Conservation (phyloP, 2,888 invertebrate species). For the Parasteatoda lunata region DNA sequence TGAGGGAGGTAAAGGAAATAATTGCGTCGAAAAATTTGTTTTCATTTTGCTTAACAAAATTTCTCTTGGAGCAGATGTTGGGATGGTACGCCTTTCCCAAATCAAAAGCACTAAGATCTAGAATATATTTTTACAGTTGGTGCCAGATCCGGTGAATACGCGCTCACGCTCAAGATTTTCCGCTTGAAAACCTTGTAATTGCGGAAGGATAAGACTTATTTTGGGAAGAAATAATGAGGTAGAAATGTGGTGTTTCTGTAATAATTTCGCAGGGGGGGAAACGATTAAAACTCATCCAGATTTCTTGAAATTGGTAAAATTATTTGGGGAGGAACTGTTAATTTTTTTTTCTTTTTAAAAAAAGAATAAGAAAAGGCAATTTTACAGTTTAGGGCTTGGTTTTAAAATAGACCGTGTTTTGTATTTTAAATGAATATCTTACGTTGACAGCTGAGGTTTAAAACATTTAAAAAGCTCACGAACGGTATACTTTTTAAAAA, state of each 20-base stretch:
- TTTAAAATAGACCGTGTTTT: too few species aligned
- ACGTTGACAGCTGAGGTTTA: too few species aligned
- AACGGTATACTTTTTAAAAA: too few species aligned
- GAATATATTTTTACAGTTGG: background rate
- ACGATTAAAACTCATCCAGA: slow-evolving; percentile 10
- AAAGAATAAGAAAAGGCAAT: too few species aligned
- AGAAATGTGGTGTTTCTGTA: slow-evolving; percentile 7
- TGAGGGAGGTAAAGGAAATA: slow-evolving; percentile 9
- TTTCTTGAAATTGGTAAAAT: too few species aligned
- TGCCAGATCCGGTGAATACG: background rate
- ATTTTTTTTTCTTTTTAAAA: too few species aligned
- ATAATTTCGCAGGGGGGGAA: slow-evolving; percentile 18
- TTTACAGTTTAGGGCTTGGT: too few species aligned
- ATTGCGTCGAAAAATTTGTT: slow-evolving; percentile 51
- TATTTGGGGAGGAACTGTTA: too few species aligned
- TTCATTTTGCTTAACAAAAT: slow-evolving; percentile 34
- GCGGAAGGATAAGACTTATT: background rate
- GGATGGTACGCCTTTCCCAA: background rate
- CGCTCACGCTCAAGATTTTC: slow-evolving; percentile 14
- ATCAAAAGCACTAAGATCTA: background rate
- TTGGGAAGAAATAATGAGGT: slow-evolving; percentile 8
- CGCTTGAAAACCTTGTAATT: slow-evolving; percentile 29
- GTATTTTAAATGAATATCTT: too few species aligned
- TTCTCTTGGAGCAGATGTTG: slow-evolving; percentile 27
- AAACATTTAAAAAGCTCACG: too few species aligned